These are phyloP conservation scores for Shargacucullia verbasci DNA, from an alignment of 2,888 invertebrate species.

Conservation along the genomic window DNA sequence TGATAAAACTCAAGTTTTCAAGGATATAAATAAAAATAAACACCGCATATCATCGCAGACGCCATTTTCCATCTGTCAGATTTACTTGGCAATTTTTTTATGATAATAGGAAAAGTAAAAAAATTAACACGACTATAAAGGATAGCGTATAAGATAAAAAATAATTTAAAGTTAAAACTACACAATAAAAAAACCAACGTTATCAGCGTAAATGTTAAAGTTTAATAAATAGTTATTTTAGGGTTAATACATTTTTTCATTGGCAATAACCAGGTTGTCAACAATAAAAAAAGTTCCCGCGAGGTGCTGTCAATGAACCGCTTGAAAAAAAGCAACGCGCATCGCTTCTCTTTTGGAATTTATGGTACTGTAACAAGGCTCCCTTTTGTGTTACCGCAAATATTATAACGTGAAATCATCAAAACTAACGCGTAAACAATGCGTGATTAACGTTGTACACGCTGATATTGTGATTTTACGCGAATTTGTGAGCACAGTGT, in stretches of 20 bases:
- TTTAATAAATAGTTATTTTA: neutral
- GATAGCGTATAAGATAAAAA: too few species aligned
- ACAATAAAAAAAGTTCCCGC: conserved; percentile 71
- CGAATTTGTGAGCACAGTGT: conserved; percentile 62
- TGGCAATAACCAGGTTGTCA: conserved; percentile 75
- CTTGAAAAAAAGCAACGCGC: conserved; percentile 85
- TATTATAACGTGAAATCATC: conserved; percentile 77
- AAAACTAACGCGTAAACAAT: conserved; percentile 83
- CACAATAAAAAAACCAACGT: neutral
- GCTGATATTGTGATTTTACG: conserved; percentile 61
- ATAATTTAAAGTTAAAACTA: neutral
- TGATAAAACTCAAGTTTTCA: conserved; percentile 42
- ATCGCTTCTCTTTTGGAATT: conserved; percentile 89
- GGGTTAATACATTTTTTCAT: conserved; percentile 34
- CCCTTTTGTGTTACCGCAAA: conserved; percentile 83
- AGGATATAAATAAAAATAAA: conserved; percentile 58
- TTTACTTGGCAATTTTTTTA: conserved; percentile 15
- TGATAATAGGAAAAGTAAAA: too few species aligned
- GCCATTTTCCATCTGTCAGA: conserved; percentile 59
- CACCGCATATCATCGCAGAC: conserved; percentile 48
- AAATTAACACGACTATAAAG: too few species aligned
- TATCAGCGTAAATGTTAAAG: neutral
- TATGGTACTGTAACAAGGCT: conserved; percentile 89
- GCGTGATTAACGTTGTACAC: conserved; percentile 70
- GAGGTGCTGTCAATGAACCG: conserved; percentile 82